Evolutionary conservation across 2,113 vertebrate species (phyloP), one percentile per base, ranked within the genome.

Genomic region (Ovibos moschatus): DNA sequence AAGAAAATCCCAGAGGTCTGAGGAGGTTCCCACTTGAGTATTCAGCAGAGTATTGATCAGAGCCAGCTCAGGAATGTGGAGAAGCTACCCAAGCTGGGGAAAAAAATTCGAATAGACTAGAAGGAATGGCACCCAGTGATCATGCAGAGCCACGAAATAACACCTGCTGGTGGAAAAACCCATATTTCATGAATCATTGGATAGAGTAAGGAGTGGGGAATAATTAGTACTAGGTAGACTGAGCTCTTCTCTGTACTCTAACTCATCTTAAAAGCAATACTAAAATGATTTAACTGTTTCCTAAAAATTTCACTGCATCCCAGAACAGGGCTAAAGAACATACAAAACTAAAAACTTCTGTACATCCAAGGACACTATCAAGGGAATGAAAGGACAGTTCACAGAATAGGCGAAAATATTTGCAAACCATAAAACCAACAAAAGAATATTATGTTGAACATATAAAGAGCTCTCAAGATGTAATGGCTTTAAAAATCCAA

Each of bases 391-490:
- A 90, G 57, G n/a, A 79, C 28, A 91, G 87, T 27, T 3, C 17
- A 91, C 5, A 51, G 36, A 94, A 71, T 58, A 16, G n/a, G 10
- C 51, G n/a, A 64, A 92, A 88, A 64, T 95, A 87, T 21, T 53
- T 87, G 30, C 6, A 83, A 95, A 94, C 6, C 21, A 43, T 16
- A 91, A 55, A 94, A 23, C 15, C 9, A 74, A 83, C 12, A 81
- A 78, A 83, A 13, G 6, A 55, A 40, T 76, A 64, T 55, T 64
- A 76, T 87, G 33, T 14, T 76, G 36, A 91, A 91, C 50, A 82
- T 47, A 93, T 87, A 93, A 93, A 87, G 53, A 93, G 51, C 30
- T 62, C 71, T 93, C 30, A 71, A 86, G 93, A 91, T n/a, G 76
- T 36, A 94, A 83, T 21, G 43, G 36, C 40, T 87, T 28, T 71